These are phyloP conservation scores for Galleria mellonella DNA, from an alignment of 1,140 invertebrate genomes.

Conservation along the genomic window DNA sequence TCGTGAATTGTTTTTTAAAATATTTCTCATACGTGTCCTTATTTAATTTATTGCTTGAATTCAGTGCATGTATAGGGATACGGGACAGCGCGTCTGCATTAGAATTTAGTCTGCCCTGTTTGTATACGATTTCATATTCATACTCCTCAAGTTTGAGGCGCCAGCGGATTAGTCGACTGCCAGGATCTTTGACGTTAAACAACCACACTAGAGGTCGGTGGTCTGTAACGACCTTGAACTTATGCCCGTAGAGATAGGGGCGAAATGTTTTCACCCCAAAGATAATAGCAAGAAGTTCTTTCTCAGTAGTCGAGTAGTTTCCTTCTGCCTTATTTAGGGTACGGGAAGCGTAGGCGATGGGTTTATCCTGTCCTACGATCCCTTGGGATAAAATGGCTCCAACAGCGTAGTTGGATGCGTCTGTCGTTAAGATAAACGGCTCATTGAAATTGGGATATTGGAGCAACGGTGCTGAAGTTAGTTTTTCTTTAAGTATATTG, in stretches of 20 bases:
- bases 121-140: constrained; percentile 39
- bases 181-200: constrained; percentile 49
- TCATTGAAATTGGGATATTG: constrained; percentile 40
- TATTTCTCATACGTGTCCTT: too few relatives aligned
- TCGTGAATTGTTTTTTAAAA: too few relatives aligned
- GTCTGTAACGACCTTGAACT: constrained; percentile 71
- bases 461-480: constrained; percentile 38
- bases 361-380: constrained; percentile 21
- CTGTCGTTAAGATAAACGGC: constrained; percentile 42
- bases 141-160: constrained; percentile 38
- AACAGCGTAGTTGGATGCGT: constrained; percentile 40
- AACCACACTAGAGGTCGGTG: constrained; percentile 69
- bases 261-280: constrained; percentile 64
- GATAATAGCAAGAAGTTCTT: constrained; percentile 31
- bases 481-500: constrained; percentile 26
- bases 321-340: constrained; percentile 19
- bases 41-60: too few relatives aligned
- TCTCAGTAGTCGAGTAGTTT: constrained; percentile 19
- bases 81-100: constrained; percentile 39
- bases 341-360: constrained; percentile 32
- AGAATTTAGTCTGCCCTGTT: constrained; percentile 20
- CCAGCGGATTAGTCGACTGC: constrained; percentile 30
- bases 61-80: constrained; percentile 6
- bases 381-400: constrained; percentile 39
- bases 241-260: constrained; percentile 61